Evolutionary conservation across 2,113 vertebrate species (phyloP), one percentile per base, ranked within the genome.

Genomic region (Ginglymostoma cirratum): DNA sequence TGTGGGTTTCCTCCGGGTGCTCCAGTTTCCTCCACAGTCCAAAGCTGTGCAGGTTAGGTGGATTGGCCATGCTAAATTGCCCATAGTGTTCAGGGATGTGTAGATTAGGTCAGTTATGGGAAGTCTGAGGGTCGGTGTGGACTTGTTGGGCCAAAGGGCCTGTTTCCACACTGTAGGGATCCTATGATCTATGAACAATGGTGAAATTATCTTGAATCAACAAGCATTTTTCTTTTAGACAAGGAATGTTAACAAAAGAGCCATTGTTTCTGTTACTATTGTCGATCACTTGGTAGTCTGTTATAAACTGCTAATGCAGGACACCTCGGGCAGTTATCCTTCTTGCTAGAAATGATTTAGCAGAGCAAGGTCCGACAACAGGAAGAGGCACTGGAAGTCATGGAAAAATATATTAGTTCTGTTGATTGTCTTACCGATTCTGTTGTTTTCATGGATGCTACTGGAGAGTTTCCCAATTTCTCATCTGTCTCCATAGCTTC

Each of bases 401-500:
- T 2, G 6, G 27, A 65, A 2, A n/a, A 67, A 93, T 19, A 42
- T 2, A 93, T n/a, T 27, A 66, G 23, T 87, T 24, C 21, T 27
- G 34, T 7, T 61, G 12, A 69, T 27, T 15, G 10, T 98, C 98
- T 98, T 96, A 99, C 99, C 2, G 61, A 96, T 96, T 99, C 99
- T 89, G 97, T 96, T 48, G 98, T 96, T 95, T 99, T 99, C 96
- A 97, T 12, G 45, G 96, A 92, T 72, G 70, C 98, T 27, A 97
- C 97, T 80, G 97, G 98, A 15, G 98, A 97, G 96, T 97, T 98
- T 94, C 98, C 98, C 96, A 98, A 96, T 96, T 99, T 99, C 12
- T 99, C 99, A 96, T 99, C 99, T 0, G 98, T 99, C 97, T 99
- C 99, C 99, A 99, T 99, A 8, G 98, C 97, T 61, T 99, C 99